Conservation (phyloP, 2,797 vertebrate genomes). For the Podarcis lilfordi region DNA sequence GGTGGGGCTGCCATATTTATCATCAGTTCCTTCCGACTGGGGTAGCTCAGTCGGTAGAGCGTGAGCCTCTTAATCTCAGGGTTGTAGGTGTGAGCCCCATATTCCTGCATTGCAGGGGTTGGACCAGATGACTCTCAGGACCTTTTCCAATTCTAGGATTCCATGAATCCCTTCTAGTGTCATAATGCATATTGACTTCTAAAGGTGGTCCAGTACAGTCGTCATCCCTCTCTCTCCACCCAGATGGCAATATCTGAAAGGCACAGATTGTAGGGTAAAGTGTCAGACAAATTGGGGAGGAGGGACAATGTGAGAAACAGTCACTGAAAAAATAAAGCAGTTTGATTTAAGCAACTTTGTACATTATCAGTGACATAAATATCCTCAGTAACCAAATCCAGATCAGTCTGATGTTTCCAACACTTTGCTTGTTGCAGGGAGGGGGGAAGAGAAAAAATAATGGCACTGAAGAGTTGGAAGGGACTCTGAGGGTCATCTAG, state of each 20-base stretch:
- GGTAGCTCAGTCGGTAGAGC: too few relatives aligned
- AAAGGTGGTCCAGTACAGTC: conserved; percentile 27
- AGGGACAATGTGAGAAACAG: not conserved
- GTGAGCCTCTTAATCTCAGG: too few relatives aligned
- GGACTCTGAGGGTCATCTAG: too few relatives aligned
- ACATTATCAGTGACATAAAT: conserved; percentile 35
- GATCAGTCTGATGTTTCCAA: conserved; percentile 60
- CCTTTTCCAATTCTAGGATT: too few relatives aligned
- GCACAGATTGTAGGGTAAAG: conserved; percentile 23
- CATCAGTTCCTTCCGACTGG: conserved; percentile 7
- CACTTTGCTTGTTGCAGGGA: conserved; percentile 34
- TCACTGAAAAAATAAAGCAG: not conserved
- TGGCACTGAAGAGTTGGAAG: too few relatives aligned
- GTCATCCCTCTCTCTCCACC: not conserved
- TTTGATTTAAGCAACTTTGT: not conserved
- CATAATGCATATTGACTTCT: conserved; percentile 54
- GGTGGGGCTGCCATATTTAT: conserved; percentile 23
- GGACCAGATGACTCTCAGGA: too few relatives aligned
- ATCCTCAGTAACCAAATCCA: conserved; percentile 47
- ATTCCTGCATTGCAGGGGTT: too few relatives aligned
- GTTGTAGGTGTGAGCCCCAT: too few relatives aligned
- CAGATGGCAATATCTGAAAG: conserved; percentile 20
- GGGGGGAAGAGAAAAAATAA: not conserved
- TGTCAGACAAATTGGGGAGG: not conserved
- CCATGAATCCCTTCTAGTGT: too few relatives aligned